Conservation (phyloP, 37 sponge, comb jelly and placozoan species). For the Petrosia ficiformis region DNA sequence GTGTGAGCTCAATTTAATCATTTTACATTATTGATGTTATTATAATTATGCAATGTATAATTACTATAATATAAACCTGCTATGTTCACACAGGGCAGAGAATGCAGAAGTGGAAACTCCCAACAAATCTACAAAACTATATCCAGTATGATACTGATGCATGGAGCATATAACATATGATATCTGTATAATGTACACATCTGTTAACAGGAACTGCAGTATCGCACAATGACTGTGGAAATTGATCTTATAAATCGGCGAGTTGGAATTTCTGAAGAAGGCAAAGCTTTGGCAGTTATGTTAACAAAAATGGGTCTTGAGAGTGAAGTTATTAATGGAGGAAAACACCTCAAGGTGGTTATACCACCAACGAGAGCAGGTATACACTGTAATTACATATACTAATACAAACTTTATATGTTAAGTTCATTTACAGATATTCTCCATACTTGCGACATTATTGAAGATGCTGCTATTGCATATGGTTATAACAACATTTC, state of each 20-base stretch:
- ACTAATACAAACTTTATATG: background rate
- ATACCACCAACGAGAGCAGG: constrained; percentile 59
- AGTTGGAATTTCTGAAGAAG: constrained; percentile 42
- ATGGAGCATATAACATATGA: too few relatives aligned
- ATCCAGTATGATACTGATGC: constrained; percentile 42
- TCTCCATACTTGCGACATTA: constrained; percentile 76
- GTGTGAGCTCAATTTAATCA: constrained; percentile 5
- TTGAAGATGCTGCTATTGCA: constrained; percentile 86
- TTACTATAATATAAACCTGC: too few relatives aligned
- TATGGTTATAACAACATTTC: constrained; percentile 82
- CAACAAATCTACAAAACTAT: constrained; percentile 10
- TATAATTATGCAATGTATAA: too few relatives aligned
- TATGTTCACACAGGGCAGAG: constrained; percentile 42
- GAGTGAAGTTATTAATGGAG: constrained; percentile 19
- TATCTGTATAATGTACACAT: too few relatives aligned
- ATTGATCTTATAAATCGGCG: constrained; percentile 27
- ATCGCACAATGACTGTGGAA: constrained; percentile 32
- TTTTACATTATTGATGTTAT: too few relatives aligned
- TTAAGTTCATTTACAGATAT: constrained; percentile 27
- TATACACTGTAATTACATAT: background rate
- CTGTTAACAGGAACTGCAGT: constrained; percentile 49
- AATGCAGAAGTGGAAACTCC: constrained; percentile 29
- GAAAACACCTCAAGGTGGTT: constrained; percentile 21
- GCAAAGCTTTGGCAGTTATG: constrained; percentile 38
- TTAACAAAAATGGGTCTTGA: constrained; percentile 66